These are phyloP conservation scores for Alfaro cultratus DNA, from an alignment of 2,797 vertebrate genomes.

Conservation along the genomic window DNA sequence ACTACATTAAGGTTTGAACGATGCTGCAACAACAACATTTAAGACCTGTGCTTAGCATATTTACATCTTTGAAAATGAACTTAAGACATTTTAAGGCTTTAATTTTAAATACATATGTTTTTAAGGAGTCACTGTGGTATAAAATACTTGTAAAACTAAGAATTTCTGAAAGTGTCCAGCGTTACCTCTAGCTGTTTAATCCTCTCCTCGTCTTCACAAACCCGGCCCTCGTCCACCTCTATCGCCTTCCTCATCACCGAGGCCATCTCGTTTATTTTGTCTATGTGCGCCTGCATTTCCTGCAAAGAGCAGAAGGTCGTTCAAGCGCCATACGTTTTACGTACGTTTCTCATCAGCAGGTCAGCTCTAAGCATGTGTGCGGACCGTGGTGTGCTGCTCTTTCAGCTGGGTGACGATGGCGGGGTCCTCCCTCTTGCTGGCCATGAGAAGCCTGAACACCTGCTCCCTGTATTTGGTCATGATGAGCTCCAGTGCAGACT, in stretches of 20 bases:
- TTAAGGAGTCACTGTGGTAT: neutral
- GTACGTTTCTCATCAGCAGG: neutral
- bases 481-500: slow-evolving; percentile 97
- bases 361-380: neutral
- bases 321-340: neutral
- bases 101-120: no score
- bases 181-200: slow-evolving; percentile 93
- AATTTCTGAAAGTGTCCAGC: neutral
- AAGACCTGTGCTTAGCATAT: no score
- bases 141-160: neutral
- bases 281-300: slow-evolving; percentile 94
- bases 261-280: slow-evolving; percentile 98
- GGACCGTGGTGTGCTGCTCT: slow-evolving; percentile 95
- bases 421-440: slow-evolving; percentile 95
- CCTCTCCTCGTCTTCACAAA: slow-evolving; percentile 92
- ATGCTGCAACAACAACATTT: no score
- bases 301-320: slow-evolving; percentile 50
- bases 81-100: no score
- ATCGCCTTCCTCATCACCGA: slow-evolving; percentile 96
- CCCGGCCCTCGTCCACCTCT: slow-evolving; percentile 91
- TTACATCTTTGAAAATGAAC: no score
- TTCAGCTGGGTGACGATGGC: slow-evolving; percentile 91
- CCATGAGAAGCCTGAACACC: slow-evolving; percentile 94
- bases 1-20: no score
- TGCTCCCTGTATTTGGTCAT: slow-evolving; percentile 99